phyloP scores from a whole-genome alignment of 2,797 vertebrate species.

The Eidolon dupreanum region DNA sequence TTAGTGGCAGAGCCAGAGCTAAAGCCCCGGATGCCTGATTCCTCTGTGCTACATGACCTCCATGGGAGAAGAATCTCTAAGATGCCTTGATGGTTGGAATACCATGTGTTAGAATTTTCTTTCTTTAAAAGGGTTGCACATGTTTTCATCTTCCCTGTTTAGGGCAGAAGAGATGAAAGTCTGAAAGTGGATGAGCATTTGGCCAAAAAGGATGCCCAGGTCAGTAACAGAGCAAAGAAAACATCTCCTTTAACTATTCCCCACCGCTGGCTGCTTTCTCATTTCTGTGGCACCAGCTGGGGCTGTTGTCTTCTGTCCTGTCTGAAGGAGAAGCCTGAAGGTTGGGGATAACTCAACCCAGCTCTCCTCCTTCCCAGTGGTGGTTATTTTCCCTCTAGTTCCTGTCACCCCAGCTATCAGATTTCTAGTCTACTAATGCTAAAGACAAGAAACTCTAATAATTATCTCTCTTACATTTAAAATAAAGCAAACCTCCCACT shows the following conservation, averaged over 20 bases:
- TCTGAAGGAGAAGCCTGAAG: background rate
- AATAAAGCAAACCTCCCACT: background rate
- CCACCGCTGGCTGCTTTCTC: background rate
- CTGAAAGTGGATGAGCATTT: slow-evolving; percentile 86
- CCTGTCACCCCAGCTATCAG: background rate
- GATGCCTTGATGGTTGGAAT: background rate
- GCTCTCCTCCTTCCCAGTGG: background rate
- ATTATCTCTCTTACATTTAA: background rate
- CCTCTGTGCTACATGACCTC: background rate
- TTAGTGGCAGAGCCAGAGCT: background rate
- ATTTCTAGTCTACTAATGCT: background rate
- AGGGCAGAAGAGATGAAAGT: slow-evolving; percentile 91
- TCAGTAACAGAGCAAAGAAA: slow-evolving; percentile 62
- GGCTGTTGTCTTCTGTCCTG: background rate
- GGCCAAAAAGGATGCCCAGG: slow-evolving; percentile 91
- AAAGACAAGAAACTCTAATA: background rate
- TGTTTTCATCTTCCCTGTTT: slow-evolving; percentile 26
- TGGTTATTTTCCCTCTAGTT: background rate
- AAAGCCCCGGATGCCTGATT: background rate
- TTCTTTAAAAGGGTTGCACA: background rate
- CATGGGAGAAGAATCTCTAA: background rate
- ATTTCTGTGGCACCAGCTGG: fast-evolving
- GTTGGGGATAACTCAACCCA: fast-evolving
- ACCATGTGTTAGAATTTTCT: background rate
- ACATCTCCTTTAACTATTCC: background rate